Evolutionary conservation across 2,113 vertebrate species (phyloP).

Genomic region (Manacus vitellinus): DNA sequence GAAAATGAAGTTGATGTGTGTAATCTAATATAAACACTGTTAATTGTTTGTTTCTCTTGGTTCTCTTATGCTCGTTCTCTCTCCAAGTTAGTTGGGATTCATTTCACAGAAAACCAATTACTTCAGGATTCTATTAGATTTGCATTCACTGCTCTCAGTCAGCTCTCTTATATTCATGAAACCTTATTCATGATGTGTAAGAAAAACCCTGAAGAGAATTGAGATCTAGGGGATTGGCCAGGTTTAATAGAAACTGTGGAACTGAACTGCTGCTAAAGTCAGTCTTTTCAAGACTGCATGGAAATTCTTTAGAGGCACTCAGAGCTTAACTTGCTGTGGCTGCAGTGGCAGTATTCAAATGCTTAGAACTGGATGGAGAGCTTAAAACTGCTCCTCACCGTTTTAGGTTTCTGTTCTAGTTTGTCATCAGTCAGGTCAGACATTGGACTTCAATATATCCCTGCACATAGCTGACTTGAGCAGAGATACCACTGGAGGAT

Average conservation of each 20-base stretch:
- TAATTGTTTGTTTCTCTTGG: constrained; percentile 29
- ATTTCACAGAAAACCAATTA: background rate
- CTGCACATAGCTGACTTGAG: background rate
- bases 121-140: background rate
- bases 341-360: background rate
- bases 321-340: background rate
- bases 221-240: background rate
- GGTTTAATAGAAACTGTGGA: background rate
- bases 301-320: background rate
- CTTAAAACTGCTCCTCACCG: background rate
- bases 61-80: background rate
- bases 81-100: background rate
- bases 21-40: constrained; percentile 1
- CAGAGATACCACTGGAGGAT: background rate
- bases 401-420: background rate
- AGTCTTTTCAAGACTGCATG: background rate
- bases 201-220: background rate
- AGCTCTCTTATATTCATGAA: background rate
- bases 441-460: background rate
- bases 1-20: background rate
- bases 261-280: background rate
- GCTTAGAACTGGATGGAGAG: background rate
- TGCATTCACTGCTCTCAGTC: background rate
- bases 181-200: background rate
- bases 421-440: background rate